Evolutionary conservation across 2,888 invertebrate genomes (phyloP).

Genomic region (Trissolcus brochymenae): DNA sequence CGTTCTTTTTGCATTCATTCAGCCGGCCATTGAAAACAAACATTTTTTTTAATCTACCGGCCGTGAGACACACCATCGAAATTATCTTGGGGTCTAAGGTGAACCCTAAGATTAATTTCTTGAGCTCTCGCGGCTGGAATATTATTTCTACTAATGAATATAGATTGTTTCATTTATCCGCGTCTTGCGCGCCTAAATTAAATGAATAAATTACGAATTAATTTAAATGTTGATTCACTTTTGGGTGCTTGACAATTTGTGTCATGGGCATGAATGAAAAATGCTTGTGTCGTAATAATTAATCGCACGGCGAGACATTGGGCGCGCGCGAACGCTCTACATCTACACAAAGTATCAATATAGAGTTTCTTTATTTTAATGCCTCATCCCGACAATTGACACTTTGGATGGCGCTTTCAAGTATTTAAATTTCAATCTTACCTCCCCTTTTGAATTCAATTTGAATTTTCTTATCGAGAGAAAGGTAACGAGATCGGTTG

Average conservation of each 20-base stretch:
- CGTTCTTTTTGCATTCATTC: conserved; percentile 27
- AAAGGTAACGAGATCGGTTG: not conserved
- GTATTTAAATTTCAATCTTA: no score
- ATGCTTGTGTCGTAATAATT: not conserved
- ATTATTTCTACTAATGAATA: conserved; percentile 54
- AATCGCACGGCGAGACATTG: not conserved
- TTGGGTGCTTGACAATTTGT: conserved; percentile 7
- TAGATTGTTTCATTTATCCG: conserved; percentile 53
- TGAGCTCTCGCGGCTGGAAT: conserved; percentile 31
- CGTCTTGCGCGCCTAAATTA: conserved; percentile 37
- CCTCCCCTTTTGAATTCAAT: no score
- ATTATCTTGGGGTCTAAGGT: conserved; percentile 48
- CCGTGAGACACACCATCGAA: conserved; percentile 28
- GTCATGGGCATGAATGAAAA: conserved; percentile 22
- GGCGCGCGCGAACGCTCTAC: no score
- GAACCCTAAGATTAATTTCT: conserved; percentile 49
- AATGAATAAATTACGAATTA: conserved; percentile 54
- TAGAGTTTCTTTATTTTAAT: not conserved
- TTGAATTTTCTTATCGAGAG: no score
- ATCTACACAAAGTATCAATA: no score
- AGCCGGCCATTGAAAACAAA: conserved; percentile 40
- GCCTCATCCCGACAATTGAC: not conserved
- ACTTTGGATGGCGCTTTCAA: no score
- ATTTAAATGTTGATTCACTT: conserved; percentile 52
- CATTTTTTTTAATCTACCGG: conserved; percentile 23